Evolutionary conservation across 1,140 invertebrate species (phyloP), one percentile per base, ranked within the genome.

Genomic region (Rhizoglyphus robini): DNA sequence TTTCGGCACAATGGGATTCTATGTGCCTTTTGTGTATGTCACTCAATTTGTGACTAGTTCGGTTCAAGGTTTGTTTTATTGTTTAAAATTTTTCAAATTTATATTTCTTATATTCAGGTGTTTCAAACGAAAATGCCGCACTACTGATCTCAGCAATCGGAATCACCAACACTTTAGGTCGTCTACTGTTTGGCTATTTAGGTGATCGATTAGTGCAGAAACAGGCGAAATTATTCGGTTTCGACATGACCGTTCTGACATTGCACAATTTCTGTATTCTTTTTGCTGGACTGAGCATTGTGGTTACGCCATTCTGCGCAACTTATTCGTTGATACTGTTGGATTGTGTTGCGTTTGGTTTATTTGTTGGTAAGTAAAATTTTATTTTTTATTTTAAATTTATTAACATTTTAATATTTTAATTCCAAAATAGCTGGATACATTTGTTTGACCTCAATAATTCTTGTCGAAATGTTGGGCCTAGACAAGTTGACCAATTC

Each of bases 381-480:
- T n/a, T n/a, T 51, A 66, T 36, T 58, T 15, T 20, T 69, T 54
- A 18, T 1, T 54, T 46, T n/a, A 15, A 20, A 18, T 54, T 34
- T 23, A 1, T 38, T 32, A 63, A 63, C 20, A 29, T 36, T 58
- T 5, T 54, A 13, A 36, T 62, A 15, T 59, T 62, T 15, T 68
- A 79, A 38, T 32, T 76, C 83, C 68, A n/a, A n/a, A n/a, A n/a
- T 78, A 93, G 90, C 94, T 69, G 93, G 92, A 32, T 98, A 96
- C 76, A 95, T 98, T 70, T 96, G 92, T 0, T 78, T 99, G 46
- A 97, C 94, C 36, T 98, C 95, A 23, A 97, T 98, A 73, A 95
- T 99, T 72, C 80, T 99, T 51, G 93, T 96, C 69, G 94, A 98
- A 73, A 78, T 97, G 20, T 80, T 99, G 34, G 95, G 95, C 15